Percentiles rank a stretch among this genome's conserved stretches.
Conservation (phyloP, 2,888 invertebrate genomes). For the Pterobdella sp. region DNA sequence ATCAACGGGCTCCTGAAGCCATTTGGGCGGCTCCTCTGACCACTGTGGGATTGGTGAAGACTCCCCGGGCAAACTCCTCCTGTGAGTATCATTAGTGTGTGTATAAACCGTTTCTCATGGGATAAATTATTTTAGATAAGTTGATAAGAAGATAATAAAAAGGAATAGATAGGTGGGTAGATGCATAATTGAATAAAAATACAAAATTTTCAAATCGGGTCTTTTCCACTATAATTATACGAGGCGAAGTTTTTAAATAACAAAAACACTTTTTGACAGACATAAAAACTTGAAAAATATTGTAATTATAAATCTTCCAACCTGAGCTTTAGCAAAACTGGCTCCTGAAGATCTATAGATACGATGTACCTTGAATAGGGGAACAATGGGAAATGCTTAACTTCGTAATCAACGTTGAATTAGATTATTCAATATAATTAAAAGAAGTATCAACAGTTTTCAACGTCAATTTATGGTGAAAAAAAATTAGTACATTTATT, state of each 20-base stretch:
- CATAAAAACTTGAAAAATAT: not conserved
- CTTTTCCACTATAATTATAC: too few relatives aligned
- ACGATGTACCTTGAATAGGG: conserved; percentile 70
- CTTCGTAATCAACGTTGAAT: not conserved
- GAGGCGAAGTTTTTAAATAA: not conserved
- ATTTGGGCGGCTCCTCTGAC: conserved; percentile 79
- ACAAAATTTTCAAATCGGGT: too few relatives aligned
- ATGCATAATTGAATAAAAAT: too few relatives aligned
- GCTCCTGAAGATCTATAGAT: conserved; percentile 93
- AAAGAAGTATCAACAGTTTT: too few relatives aligned
- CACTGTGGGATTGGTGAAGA: conserved; percentile 86
- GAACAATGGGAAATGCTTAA: not conserved
- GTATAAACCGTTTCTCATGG: too few relatives aligned
- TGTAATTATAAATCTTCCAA: not conserved
- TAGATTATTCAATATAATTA: too few relatives aligned
- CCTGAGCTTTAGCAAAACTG: conserved; percentile 89
- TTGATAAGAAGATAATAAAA: too few relatives aligned
- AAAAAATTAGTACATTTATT: too few relatives aligned
- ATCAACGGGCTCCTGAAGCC: conserved; percentile 65
- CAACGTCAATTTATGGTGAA: too few relatives aligned
- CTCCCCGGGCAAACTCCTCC: conserved; percentile 89
- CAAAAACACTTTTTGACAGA: not conserved
- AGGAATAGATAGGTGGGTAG: too few relatives aligned
- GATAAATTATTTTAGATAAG: too few relatives aligned
- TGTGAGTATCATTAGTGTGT: not conserved